Evolutionary conservation across 2,113 vertebrate genomes (phyloP).

Genomic region (Tenrec ecaudatus): DNA sequence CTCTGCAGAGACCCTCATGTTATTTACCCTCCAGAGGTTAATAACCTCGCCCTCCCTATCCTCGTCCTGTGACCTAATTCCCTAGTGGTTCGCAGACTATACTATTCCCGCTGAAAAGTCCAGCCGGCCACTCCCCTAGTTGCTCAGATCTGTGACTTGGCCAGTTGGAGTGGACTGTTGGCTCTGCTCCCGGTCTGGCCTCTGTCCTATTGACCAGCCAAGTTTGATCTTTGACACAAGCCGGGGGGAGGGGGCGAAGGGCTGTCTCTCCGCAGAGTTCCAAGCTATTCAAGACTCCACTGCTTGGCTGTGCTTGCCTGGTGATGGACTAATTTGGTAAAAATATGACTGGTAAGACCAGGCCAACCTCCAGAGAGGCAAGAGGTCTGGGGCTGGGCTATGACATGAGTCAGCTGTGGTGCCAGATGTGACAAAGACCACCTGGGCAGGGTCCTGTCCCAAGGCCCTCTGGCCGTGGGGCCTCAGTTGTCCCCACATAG

Average conservation of each 20-base stretch:
- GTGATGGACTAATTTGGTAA: constrained; percentile 65
- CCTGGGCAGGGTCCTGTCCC: neutral
- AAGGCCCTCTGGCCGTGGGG: neutral
- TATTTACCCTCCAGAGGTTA: too few species aligned
- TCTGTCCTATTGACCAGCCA: neutral
- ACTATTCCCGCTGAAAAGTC: too few species aligned
- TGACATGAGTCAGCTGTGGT: neutral
- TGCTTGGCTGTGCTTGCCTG: neutral
- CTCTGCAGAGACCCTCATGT: neutral
- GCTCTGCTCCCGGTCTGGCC: neutral
- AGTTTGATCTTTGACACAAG: too few species aligned
- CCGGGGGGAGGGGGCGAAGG: too few species aligned
- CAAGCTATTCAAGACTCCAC: neutral
- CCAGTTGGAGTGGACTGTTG: neutral
- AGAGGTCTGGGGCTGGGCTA: too few species aligned
- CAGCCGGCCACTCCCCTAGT: rapidly evolving
- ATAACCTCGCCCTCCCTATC: too few species aligned
- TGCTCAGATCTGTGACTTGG: neutral
- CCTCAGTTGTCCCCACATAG: neutral
- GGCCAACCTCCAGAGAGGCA: neutral
- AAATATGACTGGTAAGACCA: neutral
- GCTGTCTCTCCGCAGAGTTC: neutral
- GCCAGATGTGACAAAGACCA: neutral
- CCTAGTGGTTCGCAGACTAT: too few species aligned
- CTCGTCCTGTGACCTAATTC: neutral